Conservation (phyloP, 1,140 invertebrate genomes). For the Fopius arisanus region DNA sequence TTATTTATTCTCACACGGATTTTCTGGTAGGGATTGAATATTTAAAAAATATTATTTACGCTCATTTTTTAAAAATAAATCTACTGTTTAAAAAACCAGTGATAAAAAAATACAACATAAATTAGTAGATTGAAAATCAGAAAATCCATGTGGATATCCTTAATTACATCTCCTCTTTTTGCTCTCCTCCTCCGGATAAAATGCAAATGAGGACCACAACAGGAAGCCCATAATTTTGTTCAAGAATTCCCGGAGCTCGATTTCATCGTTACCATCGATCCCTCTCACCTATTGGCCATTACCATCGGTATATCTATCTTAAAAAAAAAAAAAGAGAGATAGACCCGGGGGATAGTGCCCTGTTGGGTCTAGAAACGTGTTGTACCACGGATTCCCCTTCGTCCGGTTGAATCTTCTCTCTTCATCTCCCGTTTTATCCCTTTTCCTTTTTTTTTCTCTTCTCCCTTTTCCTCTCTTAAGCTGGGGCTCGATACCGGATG, state of each 20-base stretch:
- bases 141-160: too few species aligned
- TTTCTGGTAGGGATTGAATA: too few species aligned
- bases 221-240: neutral
- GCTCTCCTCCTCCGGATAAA: neutral
- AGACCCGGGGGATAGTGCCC: neutral
- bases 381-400: slow-evolving; percentile 14
- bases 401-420: slow-evolving; percentile 9
- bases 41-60: too few species aligned
- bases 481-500: slow-evolving; percentile 44
- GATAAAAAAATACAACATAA: too few species aligned
- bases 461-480: neutral
- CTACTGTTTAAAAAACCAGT: too few species aligned
- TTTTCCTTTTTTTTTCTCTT: neutral
- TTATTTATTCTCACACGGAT: neutral
- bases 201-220: neutral
- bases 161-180: neutral
- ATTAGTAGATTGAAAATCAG: too few species aligned
- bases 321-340: slow-evolving; percentile 6
- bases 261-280: neutral
- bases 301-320: neutral
- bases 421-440: slow-evolving; percentile 9
- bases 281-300: neutral
- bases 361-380: slow-evolving; percentile 14
- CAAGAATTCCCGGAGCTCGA: neutral
- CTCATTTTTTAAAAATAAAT: too few species aligned